A percentile compares a stretch with the other conserved stretches of the same genome.
Conservation (phyloP, 2,888 invertebrate genomes). For the Odontocerum albicorne region DNA sequence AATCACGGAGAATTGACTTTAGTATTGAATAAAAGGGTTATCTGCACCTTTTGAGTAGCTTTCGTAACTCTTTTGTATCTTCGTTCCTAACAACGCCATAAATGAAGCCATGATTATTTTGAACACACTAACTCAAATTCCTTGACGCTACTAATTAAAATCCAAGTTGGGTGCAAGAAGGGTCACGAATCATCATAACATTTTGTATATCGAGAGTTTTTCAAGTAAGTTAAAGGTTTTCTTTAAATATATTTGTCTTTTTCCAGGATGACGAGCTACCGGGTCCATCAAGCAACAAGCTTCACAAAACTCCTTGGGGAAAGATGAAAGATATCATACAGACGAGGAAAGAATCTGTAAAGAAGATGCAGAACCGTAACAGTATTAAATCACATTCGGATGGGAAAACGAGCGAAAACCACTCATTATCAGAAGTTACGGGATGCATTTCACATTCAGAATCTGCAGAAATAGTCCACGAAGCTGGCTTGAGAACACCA, state of each 20-base stretch:
- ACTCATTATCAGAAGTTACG: slow-evolving; percentile 54
- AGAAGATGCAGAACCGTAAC: slow-evolving; percentile 56
- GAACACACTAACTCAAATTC: too few relatives aligned
- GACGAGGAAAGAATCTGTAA: slow-evolving; percentile 67
- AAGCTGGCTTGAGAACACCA: slow-evolving; percentile 17
- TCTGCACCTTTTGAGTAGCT: too few relatives aligned
- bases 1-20: too few relatives aligned
- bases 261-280: slow-evolving; percentile 55
- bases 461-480: slow-evolving; percentile 38
- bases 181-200: too few relatives aligned
- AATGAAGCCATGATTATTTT: too few relatives aligned
- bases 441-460: slow-evolving; percentile 44
- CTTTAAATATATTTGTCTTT: not conserved
- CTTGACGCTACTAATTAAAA: too few relatives aligned
- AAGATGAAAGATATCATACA: slow-evolving; percentile 78
- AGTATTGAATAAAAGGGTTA: too few relatives aligned
- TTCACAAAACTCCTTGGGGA: slow-evolving; percentile 72
- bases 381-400: slow-evolving; percentile 51
- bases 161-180: too few relatives aligned
- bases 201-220: too few relatives aligned
- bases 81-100: too few relatives aligned
- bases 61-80: too few relatives aligned
- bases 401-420: slow-evolving; percentile 43
- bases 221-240: not conserved
- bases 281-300: slow-evolving; percentile 55